These are phyloP conservation scores for Plebejus argus DNA, from an alignment of 2,888 invertebrate species.

Conservation along the genomic window DNA sequence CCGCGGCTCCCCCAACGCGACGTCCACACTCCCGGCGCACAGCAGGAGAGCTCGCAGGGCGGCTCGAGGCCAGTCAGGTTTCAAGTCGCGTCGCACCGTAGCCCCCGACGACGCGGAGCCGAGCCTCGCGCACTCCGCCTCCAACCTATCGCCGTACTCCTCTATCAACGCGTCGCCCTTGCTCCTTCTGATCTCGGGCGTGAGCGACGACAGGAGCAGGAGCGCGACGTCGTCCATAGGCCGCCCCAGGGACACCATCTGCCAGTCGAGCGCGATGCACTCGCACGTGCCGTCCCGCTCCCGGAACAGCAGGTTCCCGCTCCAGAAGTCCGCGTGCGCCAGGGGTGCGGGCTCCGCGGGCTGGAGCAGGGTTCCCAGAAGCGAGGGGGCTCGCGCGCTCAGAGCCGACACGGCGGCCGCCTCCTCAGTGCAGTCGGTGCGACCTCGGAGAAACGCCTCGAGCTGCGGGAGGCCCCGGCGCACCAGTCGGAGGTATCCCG, in stretches of 20 bases:
- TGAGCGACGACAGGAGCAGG: conserved; percentile 86
- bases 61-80: conserved; percentile 83
- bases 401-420: conserved; percentile 83
- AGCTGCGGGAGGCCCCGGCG: conserved; percentile 89
- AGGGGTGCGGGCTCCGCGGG: conserved; percentile 89
- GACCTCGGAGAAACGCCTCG: conserved; percentile 85
- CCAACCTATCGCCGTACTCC: conserved; percentile 85
- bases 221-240: conserved; percentile 90
- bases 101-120: conserved; percentile 81
- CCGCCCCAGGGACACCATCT: conserved; percentile 89
- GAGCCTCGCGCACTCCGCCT: conserved; percentile 80
- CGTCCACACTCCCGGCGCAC: conserved; percentile 90
- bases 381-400: conserved; percentile 85
- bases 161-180: conserved; percentile 84
- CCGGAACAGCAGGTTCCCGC: conserved; percentile 87
- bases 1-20: conserved; percentile 87
- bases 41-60: conserved; percentile 87
- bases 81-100: conserved; percentile 74
- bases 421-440: conserved; percentile 83
- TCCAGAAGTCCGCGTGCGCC: conserved; percentile 93
- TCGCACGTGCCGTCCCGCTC: conserved; percentile 75
- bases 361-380: conserved; percentile 85
- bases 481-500: conserved; percentile 89
- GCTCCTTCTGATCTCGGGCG: conserved; percentile 84
- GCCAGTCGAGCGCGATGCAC: conserved; percentile 90